Evolutionary conservation across 2,113 vertebrate genomes (phyloP).

Genomic region (Hypocryptadius cinnamomeus): DNA sequence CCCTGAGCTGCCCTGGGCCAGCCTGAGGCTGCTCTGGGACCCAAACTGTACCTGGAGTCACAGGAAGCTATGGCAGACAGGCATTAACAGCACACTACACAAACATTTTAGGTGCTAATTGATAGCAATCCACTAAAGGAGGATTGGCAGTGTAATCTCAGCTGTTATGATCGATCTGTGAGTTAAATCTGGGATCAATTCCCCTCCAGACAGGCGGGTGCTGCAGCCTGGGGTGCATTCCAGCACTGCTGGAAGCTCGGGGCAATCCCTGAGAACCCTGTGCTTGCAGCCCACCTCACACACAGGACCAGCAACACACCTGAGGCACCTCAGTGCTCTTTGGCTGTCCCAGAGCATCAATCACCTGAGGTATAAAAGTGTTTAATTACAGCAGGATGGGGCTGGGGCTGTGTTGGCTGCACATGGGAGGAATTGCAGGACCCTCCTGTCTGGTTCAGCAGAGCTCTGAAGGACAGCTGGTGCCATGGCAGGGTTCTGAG

Average conservation of each 20-base stretch:
- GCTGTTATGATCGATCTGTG: slow-evolving; percentile 1
- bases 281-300: not conserved
- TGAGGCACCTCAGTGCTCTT: not conserved
- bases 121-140: slow-evolving; percentile 22
- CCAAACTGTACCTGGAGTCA: not conserved
- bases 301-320: not conserved
- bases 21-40: not conserved
- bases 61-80: not conserved
- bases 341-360: not conserved
- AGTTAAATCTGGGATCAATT: slow-evolving; percentile 47
- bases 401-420: not conserved
- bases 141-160: not conserved
- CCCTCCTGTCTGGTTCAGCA: not conserved
- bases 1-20: not conserved
- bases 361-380: not conserved
- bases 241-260: not conserved
- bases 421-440: not conserved
- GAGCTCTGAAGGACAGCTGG: not conserved
- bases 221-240: not conserved
- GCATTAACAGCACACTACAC: not conserved
- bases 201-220: not conserved
- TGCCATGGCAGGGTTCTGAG: not conserved
- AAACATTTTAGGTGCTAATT: not conserved
- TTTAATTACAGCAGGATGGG: not conserved
- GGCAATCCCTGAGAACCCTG: not conserved